Base-by-base conservation (phyloP, 1,140 invertebrate species). In the Drosophila mojavensis region DNA sequence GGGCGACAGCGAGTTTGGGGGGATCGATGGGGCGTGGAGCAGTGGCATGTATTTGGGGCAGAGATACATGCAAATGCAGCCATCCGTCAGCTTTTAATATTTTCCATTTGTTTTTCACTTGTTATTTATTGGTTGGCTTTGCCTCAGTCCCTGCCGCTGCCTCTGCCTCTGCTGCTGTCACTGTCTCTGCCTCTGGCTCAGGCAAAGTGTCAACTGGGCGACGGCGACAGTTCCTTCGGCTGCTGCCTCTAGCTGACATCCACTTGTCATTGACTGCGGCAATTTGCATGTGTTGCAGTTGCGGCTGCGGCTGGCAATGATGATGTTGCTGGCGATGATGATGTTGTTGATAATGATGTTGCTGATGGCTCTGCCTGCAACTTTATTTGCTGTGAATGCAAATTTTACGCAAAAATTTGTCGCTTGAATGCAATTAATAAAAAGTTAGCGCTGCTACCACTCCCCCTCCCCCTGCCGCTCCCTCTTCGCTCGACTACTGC, bases 41-140 rank as follows among this genome's bases (percentile, higher is more conserved):
- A 39, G 36, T 39, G 36, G 36, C 36, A 39, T 39, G 36, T 39
- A 26, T 9, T 50, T 24, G 61, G 26, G 64, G 17, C 47, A 50
- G 60, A 47, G 60, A 24, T 26, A 60, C 54, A 62, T 60, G 56
- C 55, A 72, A 86, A 86, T 51, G 59, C 54, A 69, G 56, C 79
- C 79, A 85, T 85, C 75, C 71, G 83, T 86, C 82, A 85, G 78
- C 61, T 86, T 85, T 86, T 86, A 86, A 85, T 85, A 85, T 86
- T 85, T 85, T 86, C 79, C 82, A 85, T 85, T 85, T 85, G 75
- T 69, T 69, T 72, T 76, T 67, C 75, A 70, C 75, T 73, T 62
- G 61, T 79, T 85, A 84, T 84, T 85, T 81, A 84, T 85, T 81
- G 78, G 81, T 11, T 39, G 36, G 36, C 36, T 39, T 53, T 64